A percentile compares a stretch with the other conserved stretches of the same genome.
Conservation (phyloP, 1,140 invertebrate species). For the Aplysia californica region DNA sequence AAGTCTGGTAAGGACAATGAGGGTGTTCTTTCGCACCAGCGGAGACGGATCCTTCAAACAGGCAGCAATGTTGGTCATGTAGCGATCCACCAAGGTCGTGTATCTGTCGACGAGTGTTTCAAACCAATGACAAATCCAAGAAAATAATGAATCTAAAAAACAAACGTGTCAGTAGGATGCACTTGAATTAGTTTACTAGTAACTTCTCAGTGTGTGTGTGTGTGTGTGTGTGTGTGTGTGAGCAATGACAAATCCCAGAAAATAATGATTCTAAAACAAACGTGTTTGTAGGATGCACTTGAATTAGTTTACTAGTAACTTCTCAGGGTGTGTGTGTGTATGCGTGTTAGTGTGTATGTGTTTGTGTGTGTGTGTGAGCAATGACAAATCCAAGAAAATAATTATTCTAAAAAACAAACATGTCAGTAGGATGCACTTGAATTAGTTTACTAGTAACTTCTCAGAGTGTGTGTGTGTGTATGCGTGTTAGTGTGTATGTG, state of each 20-base stretch:
- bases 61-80: constrained; percentile 73
- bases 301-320: too few species aligned
- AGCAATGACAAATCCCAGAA: background rate
- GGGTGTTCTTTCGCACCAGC: constrained; percentile 72
- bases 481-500: too few species aligned
- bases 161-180: background rate
- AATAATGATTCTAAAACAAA: background rate
- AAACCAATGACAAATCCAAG: background rate
- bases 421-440: too few species aligned
- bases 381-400: background rate
- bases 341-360: background rate
- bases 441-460: too few species aligned
- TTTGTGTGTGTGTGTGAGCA: background rate
- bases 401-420: background rate
- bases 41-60: constrained; percentile 73
- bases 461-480: too few species aligned
- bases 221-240: background rate
- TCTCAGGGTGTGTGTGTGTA: too few species aligned
- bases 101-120: constrained; percentile 63
- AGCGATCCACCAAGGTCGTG: constrained; percentile 74
- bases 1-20: constrained; percentile 74
- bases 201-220: too few species aligned
- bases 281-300: too few species aligned
- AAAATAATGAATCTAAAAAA: background rate
- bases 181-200: too few species aligned